Conservation (phyloP, 2,113 vertebrate species). For the Oplegnathus fasciatus region DNA sequence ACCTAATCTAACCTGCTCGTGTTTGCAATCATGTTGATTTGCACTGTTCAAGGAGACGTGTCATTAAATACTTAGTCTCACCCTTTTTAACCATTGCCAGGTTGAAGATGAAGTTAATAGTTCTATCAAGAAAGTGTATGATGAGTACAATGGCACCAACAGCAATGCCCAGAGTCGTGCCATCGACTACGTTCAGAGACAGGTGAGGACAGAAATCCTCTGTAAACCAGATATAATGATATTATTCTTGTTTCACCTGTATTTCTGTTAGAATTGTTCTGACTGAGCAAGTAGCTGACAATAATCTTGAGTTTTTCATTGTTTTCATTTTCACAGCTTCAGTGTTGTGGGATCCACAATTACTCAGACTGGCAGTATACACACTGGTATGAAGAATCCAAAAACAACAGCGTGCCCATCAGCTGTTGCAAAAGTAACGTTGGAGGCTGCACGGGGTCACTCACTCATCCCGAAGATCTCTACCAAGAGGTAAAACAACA, state of each 20-base stretch:
- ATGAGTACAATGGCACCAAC: constrained; percentile 93
- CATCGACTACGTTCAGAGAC: constrained; percentile 96
- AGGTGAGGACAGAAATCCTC: constrained; percentile 87
- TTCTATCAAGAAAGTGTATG: constrained; percentile 93
- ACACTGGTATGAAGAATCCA: constrained; percentile 92
- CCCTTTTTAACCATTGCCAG: constrained; percentile 72
- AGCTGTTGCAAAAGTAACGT: constrained; percentile 91
- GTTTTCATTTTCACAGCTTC: constrained; percentile 83
- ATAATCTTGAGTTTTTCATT: not conserved
- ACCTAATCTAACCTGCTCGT: not conserved
- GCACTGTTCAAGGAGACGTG: not conserved
- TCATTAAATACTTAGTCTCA: not conserved
- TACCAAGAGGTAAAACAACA: constrained; percentile 88
- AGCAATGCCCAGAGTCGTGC: constrained; percentile 95
- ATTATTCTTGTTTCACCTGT: not conserved
- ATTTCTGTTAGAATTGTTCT: not conserved
- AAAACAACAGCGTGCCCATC: constrained; percentile 94
- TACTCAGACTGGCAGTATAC: constrained; percentile 95
- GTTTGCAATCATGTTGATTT: not conserved
- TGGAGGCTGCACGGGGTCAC: constrained; percentile 91
- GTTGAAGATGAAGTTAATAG: constrained; percentile 94
- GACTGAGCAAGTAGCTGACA: not conserved
- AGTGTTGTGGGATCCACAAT: constrained; percentile 95
- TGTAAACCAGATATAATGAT: not conserved
- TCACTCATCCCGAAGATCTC: constrained; percentile 89